phyloP scores from a whole-genome alignment of 2,113 vertebrate species.

The Prionailurus bengalensis region DNA sequence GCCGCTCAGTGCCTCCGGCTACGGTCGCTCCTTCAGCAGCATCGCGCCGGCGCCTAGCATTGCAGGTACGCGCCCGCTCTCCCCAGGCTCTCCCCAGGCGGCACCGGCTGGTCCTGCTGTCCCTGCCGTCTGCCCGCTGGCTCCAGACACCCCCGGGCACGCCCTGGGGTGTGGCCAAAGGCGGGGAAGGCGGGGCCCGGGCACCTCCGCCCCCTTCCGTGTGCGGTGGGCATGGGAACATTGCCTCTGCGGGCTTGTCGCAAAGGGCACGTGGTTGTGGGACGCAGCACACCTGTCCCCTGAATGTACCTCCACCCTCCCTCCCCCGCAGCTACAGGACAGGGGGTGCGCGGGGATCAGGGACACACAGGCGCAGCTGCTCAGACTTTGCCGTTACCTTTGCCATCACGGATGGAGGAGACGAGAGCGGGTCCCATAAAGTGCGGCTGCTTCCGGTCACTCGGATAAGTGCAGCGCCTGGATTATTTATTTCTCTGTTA shows the following conservation, averaged over 20 bases:
- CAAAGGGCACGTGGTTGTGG: fast-evolving
- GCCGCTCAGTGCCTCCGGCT: conserved; percentile 92
- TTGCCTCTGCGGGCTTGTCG: fast-evolving
- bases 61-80: conserved; percentile 89
- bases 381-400: not conserved
- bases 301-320: too few relatives aligned
- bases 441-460: fast-evolving
- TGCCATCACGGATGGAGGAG: not conserved
- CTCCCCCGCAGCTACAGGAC: fast-evolving
- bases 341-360: fast-evolving
- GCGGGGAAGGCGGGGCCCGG: not conserved
- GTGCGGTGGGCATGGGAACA: not conserved
- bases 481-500: fast-evolving
- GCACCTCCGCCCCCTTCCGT: too few relatives aligned
- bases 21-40: conserved; percentile 92
- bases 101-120: too few relatives aligned
- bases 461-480: fast-evolving
- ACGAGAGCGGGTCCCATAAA: fast-evolving
- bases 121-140: not conserved
- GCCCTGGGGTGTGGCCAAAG: too few relatives aligned
- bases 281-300: fast-evolving
- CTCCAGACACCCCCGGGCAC: not conserved
- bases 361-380: not conserved
- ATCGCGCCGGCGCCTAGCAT: conserved; percentile 89
- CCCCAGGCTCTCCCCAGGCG: too few relatives aligned